Percentiles rank a stretch among this genome's conserved stretches.
Evolutionary conservation across 2,113 vertebrate genomes (phyloP).

Genomic region (Phrynosoma platyrhinos): DNA sequence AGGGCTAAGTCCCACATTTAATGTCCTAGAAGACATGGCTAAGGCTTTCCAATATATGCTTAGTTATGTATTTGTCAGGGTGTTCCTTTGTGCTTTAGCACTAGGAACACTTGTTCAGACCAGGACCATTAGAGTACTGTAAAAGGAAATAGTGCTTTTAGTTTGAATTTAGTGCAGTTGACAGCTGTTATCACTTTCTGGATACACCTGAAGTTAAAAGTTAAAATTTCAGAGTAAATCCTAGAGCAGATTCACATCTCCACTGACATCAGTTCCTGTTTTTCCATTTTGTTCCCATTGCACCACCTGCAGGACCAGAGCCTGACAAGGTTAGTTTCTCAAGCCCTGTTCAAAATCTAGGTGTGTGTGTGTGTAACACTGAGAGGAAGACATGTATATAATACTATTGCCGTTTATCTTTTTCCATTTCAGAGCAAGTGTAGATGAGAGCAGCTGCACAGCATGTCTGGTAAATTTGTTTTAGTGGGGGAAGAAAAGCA

Average conservation of each 20-base stretch:
- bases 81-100: background rate
- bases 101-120: background rate
- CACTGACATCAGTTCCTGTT: background rate
- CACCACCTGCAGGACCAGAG: background rate
- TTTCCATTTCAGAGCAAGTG: slow-evolving; percentile 55
- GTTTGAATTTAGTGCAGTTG: background rate
- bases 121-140: background rate
- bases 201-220: background rate
- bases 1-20: background rate
- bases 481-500: slow-evolving; percentile 48
- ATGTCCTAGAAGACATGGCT: background rate
- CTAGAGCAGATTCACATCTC: too few relatives aligned
- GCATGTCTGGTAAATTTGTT: slow-evolving; percentile 56
- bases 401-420: slow-evolving; percentile 53
- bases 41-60: background rate
- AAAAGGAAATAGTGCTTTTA: background rate
- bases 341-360: background rate
- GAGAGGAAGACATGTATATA: slow-evolving; percentile 29
- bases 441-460: slow-evolving; percentile 52
- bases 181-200: background rate
- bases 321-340: background rate
- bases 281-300: background rate
- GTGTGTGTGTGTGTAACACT: background rate
- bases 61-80: background rate
- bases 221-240: too few relatives aligned